Evolutionary conservation across 2,797 vertebrate genomes (phyloP).

Genomic region (Chelmon rostratus): DNA sequence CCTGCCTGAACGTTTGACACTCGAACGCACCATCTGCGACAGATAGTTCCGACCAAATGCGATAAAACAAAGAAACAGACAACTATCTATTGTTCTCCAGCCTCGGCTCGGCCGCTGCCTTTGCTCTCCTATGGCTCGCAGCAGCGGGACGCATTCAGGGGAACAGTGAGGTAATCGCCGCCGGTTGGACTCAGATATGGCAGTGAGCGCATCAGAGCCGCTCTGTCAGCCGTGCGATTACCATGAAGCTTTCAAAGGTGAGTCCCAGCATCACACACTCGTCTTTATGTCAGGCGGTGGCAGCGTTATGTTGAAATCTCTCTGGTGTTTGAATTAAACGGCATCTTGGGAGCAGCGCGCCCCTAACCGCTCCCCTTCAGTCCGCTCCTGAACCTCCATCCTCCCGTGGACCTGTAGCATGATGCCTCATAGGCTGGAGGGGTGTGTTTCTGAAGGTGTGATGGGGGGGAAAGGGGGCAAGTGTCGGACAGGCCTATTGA

Average conservation of each 20-base stretch:
- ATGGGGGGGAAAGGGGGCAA: too few relatives aligned
- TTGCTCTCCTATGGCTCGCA: constrained; percentile 42
- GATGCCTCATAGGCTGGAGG: background rate
- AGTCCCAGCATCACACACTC: constrained; percentile 22
- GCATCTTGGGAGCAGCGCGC: background rate
- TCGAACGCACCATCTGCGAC: constrained; percentile 42
- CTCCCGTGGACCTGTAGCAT: constrained; percentile 15
- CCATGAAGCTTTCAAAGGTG: constrained; percentile 85
- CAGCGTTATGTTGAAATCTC: background rate
- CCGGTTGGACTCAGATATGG: constrained; percentile 71
- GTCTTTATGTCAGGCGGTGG: background rate
- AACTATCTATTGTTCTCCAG: background rate
- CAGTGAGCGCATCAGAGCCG: constrained; percentile 83
- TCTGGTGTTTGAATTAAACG: background rate
- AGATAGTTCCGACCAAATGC: constrained; percentile 33
- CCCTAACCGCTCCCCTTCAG: constrained; percentile 55
- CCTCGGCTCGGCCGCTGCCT: background rate
- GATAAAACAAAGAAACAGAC: constrained; percentile 2
- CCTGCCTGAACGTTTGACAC: constrained; percentile 21
- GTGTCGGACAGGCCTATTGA: background rate
- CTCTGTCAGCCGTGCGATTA: constrained; percentile 85
- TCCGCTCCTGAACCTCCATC: background rate
- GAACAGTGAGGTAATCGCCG: constrained; percentile 11
- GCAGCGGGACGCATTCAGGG: constrained; percentile 5
- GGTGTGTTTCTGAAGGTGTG: background rate